These are phyloP conservation scores for Drosophila guanche DNA, from an alignment of 1,140 invertebrate species.

Conservation along the genomic window DNA sequence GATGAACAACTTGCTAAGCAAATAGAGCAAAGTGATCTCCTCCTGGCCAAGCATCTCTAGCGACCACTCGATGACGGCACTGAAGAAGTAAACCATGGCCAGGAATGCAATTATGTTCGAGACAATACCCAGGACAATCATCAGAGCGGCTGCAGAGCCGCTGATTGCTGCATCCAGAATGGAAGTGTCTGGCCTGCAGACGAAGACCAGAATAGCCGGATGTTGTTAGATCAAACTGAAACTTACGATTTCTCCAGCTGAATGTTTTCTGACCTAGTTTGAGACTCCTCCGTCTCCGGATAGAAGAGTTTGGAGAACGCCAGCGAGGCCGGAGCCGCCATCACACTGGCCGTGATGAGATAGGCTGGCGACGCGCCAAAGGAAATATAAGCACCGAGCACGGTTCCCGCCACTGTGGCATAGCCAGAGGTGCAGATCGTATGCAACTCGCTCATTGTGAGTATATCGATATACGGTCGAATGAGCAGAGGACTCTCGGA, in stretches of 20 bases:
- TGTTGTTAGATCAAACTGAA: not conserved
- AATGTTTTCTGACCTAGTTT: conserved; percentile 88
- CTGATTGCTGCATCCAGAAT: conserved; percentile 93
- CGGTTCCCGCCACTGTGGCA: conserved; percentile 95
- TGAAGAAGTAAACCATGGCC: conserved; percentile 91
- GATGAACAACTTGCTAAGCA: conserved; percentile 92
- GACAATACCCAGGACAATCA: conserved; percentile 92
- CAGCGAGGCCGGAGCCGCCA: conserved; percentile 96
- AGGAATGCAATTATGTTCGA: conserved; percentile 96
- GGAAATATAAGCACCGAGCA: conserved; percentile 94
- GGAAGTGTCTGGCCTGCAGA: conserved; percentile 88
- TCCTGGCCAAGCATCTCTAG: conserved; percentile 88
- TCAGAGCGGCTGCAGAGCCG: conserved; percentile 91
- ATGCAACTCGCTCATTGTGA: conserved; percentile 95
- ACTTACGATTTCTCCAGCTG: conserved; percentile 86
- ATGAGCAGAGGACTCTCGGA: conserved; percentile 94
- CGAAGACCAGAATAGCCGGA: not conserved
- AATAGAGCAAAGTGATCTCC: conserved; percentile 85
- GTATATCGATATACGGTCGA: conserved; percentile 88
- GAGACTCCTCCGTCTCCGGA: conserved; percentile 91
- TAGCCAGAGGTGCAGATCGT: conserved; percentile 96
- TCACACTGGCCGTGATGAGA: conserved; percentile 94
- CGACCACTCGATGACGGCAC: conserved; percentile 90
- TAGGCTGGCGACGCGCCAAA: conserved; percentile 93
- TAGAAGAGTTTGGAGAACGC: conserved; percentile 94